These are phyloP conservation scores for Hartigia nigra DNA, from an alignment of 2,888 invertebrate species.

Conservation along the genomic window DNA sequence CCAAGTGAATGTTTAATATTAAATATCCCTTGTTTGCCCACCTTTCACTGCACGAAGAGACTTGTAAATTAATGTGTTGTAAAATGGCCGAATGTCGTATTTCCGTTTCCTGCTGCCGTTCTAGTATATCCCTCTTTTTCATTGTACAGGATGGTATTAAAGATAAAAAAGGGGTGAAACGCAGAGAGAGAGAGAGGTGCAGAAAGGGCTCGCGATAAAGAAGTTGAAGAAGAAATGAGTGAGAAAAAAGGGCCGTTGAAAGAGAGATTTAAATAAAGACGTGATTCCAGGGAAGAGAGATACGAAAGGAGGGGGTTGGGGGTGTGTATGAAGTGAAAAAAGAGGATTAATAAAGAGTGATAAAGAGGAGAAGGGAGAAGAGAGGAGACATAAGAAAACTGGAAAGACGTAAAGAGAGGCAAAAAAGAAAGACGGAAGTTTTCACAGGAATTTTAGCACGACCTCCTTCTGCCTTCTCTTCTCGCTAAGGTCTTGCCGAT, in stretches of 20 bases:
- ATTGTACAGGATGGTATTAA: not conserved
- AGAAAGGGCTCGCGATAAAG: not conserved
- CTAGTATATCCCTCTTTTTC: not conserved
- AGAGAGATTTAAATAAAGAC: not conserved
- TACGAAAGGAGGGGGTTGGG: not conserved
- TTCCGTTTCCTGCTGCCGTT: not conserved
- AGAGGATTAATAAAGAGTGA: not conserved
- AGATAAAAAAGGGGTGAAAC: not conserved
- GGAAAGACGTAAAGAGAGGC: not conserved
- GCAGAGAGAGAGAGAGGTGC: not conserved
- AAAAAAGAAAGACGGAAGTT: not conserved
- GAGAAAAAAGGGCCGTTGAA: not conserved
- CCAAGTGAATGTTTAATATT: not conserved
- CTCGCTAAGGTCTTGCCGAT: not conserved
- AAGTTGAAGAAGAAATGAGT: not conserved
- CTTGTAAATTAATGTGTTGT: not conserved
- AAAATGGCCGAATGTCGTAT: not conserved
- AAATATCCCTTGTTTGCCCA: not conserved
- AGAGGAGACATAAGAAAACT: not conserved
- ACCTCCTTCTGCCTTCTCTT: not conserved
- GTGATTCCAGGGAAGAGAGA: not conserved
- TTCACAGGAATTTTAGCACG: not conserved
- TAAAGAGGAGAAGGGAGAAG: not conserved
- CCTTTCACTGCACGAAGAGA: not conserved
- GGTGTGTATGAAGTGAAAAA: not conserved